Evolutionary conservation across 2,888 invertebrate species (phyloP).

Genomic region (Xiphydria camelus): DNA sequence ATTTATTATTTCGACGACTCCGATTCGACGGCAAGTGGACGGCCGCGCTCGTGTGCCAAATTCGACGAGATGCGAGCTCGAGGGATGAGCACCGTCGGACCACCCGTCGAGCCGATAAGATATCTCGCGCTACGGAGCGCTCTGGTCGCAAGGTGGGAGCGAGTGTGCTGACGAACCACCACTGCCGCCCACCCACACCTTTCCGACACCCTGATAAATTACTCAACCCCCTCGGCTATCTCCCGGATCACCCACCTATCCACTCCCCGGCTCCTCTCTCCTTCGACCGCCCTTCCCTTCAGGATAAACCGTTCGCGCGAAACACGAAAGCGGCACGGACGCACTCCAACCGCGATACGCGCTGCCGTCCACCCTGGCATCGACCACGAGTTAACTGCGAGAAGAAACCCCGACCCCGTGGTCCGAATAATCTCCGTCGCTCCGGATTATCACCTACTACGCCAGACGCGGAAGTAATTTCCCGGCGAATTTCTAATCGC

Average conservation of each 20-base stretch:
- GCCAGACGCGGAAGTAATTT: no score
- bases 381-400: no score
- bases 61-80: background rate
- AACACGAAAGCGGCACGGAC: slow-evolving; percentile 23
- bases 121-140: slow-evolving; percentile 28
- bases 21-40: no score
- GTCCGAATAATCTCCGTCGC: no score
- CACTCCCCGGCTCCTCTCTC: slow-evolving; percentile 29
- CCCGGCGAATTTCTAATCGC: no score
- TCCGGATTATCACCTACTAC: no score
- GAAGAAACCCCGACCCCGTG: no score
- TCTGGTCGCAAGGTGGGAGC: slow-evolving; percentile 8
- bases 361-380: no score
- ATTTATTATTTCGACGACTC: no score
- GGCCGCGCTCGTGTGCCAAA: no score
- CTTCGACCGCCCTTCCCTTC: slow-evolving; percentile 20
- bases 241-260: slow-evolving; percentile 31
- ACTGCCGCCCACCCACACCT: slow-evolving; percentile 34
- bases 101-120: slow-evolving; percentile 41
- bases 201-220: slow-evolving; percentile 54
- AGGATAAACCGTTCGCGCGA: no score
- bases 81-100: slow-evolving; percentile 34
- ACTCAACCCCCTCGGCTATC: slow-evolving; percentile 46
- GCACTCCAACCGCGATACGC: no score
- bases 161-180: slow-evolving; percentile 2